Evolutionary conservation across 2,797 vertebrate species (phyloP).

Genomic region (Halcyon smyrnensis): DNA sequence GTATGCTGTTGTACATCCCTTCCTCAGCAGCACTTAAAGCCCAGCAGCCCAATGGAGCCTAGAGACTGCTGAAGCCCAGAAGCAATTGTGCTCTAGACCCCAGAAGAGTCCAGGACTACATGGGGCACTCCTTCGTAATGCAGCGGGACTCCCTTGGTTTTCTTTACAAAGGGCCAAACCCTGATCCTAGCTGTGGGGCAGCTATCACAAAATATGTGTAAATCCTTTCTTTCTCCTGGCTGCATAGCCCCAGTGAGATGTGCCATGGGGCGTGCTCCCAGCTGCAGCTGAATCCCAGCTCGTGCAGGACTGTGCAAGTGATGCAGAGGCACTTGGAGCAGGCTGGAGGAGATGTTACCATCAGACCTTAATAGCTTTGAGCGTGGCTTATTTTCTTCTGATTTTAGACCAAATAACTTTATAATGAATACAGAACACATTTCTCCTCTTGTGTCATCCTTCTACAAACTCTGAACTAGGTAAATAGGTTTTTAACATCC

Average conservation of each 20-base stretch:
- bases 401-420: slow-evolving; percentile 57
- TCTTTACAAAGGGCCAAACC: not conserved
- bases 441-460: slow-evolving; percentile 57
- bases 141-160: not conserved
- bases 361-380: slow-evolving; percentile 24
- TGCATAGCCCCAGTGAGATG: not conserved
- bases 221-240: not conserved
- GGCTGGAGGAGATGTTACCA: not conserved
- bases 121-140: accelerated
- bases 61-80: not conserved
- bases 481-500: slow-evolving; percentile 70
- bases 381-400: slow-evolving; percentile 44
- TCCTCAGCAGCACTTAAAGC: not conserved
- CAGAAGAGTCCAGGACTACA: not conserved
- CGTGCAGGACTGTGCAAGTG: not conserved
- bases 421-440: slow-evolving; percentile 62
- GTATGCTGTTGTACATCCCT: accelerated
- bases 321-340: not conserved
- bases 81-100: not conserved
- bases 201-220: not conserved
- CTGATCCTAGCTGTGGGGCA: not conserved
- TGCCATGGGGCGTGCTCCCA: not conserved
- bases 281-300: not conserved
- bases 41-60: not conserved
- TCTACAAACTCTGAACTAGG: slow-evolving; percentile 57